Evolutionary conservation across 2,888 invertebrate genomes (phyloP).

Genomic region (Ectropis crepuscularia): DNA sequence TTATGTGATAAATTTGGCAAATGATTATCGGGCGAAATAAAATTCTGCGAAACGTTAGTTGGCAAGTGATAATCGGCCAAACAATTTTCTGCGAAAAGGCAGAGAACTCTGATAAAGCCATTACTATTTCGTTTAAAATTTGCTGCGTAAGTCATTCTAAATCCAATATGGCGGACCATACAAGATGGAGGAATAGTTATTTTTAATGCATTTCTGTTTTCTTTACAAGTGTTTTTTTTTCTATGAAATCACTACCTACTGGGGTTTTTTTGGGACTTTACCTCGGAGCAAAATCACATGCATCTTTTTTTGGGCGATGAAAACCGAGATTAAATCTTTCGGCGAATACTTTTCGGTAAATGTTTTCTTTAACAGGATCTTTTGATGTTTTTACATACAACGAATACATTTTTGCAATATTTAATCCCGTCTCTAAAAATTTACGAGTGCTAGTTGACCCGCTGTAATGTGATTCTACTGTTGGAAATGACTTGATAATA

Average conservation of each 20-base stretch:
- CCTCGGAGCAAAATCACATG: constrained; percentile 35
- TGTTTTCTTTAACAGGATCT: constrained; percentile 34
- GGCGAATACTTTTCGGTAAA: constrained; percentile 33
- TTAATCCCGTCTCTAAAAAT: constrained; percentile 27
- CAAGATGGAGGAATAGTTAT: not conserved
- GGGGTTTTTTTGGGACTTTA: constrained; percentile 14
- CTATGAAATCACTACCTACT: too few species aligned
- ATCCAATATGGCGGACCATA: not conserved
- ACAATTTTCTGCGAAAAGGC: too few species aligned
- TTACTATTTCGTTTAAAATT: too few species aligned
- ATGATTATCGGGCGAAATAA: too few species aligned
- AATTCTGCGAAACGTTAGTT: too few species aligned
- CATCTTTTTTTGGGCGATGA: constrained; percentile 37
- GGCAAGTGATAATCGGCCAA: too few species aligned
- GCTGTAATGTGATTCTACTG: constrained; percentile 32
- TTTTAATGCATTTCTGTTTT: constrained; percentile 5
- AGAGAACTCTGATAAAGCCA: too few species aligned
- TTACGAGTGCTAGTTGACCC: constrained; percentile 21
- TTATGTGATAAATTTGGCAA: too few species aligned
- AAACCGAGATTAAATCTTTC: constrained; percentile 35
- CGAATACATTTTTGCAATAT: constrained; percentile 31
- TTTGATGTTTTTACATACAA: constrained; percentile 27
- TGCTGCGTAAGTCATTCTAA: constrained; percentile 13
- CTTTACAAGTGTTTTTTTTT: constrained; percentile 6
- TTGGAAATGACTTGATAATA: constrained; percentile 32